phyloP scores from a whole-genome alignment of 2,797 vertebrate genomes.

The Orestias chungarensis region DNA sequence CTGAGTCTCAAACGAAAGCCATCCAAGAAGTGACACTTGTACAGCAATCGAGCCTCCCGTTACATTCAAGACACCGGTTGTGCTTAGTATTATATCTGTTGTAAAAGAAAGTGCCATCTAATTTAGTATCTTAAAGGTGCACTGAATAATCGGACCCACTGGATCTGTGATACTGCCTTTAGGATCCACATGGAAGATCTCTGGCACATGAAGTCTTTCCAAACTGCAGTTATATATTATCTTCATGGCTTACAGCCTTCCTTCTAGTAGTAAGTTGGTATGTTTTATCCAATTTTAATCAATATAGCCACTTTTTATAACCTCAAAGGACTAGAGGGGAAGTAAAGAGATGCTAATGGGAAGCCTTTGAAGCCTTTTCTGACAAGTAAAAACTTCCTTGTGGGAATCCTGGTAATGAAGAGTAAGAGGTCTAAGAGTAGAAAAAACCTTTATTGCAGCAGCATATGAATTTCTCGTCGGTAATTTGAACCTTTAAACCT shows the following conservation, averaged over 20 bases:
- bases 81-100: conserved; percentile 48
- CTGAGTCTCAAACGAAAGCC: conserved; percentile 81
- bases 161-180: conserved; percentile 15
- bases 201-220: conserved; percentile 47
- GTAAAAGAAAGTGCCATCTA: conserved; percentile 38
- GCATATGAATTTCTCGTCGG: not conserved
- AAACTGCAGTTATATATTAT: conserved; percentile 13
- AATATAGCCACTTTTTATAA: conserved; percentile 32
- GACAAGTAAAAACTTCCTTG: not conserved
- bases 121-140: conserved; percentile 19
- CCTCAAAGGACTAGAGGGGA: conserved; percentile 10
- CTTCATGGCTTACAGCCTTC: conserved; percentile 6
- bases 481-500: not conserved
- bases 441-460: conserved; percentile 6
- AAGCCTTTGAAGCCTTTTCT: not conserved
- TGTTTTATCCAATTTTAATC: conserved; percentile 32
- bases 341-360: not conserved
- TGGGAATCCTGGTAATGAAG: not conserved
- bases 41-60: conserved; percentile 30
- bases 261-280: conserved; percentile 32
- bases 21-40: conserved; percentile 77
- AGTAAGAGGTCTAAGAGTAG: not conserved
- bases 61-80: conserved; percentile 37
- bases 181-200: conserved; percentile 34
- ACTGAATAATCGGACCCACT: conserved; percentile 19